Base-by-base conservation (phyloP, 2,888 invertebrate genomes). In the Sphinx pinastri region DNA sequence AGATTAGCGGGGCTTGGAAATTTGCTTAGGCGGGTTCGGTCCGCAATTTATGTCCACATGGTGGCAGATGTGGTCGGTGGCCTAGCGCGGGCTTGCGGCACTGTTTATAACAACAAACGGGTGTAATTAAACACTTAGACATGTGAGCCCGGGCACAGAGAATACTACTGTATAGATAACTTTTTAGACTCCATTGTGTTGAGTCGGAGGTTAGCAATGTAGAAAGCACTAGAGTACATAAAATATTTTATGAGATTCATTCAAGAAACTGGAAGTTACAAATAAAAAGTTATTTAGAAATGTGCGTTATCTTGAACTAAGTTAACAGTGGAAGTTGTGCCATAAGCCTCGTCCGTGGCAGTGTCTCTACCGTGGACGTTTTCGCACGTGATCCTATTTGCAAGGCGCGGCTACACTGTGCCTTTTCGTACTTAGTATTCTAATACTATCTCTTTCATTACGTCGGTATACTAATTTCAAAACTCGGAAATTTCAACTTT, bases 41-140 rank as follows among this genome's bases (percentile, higher is more conserved):
- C 85, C 87, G 87, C 85, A 86, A 89, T 89, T 89, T 89, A 89
- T 89, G 88, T 85, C 84, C 77, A 82, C 81, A 79, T 75, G 77
- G 77, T 75, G 83, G 84, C 89, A 63, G 84, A 88, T 89, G 89
- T 81, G 87, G 87, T 86, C 76, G 78, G 77, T 79, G 78, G 77
- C 76, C 79, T 74, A 78, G 75, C 79, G 81, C 81, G 79, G 79
- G 84, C 81, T 84, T 85, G 86, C 77, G 87, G 84, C 80, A 77
- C 84, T 86, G 88, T 88, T 88, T 89, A 87, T 87, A 63, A 89
- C 90, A 88, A 90, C 89, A 88, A 87, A 86, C 88, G 84, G 79
- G 77, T 87, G 89, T 89, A 88, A 90, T 90, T 90, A 89, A 88
- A 88, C 87, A 89, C 87, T 88, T 87, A 88, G 85, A 85, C 81